These are phyloP conservation scores for Chelmon rostratus DNA, from an alignment of 2,797 vertebrate genomes.

Conservation along the genomic window DNA sequence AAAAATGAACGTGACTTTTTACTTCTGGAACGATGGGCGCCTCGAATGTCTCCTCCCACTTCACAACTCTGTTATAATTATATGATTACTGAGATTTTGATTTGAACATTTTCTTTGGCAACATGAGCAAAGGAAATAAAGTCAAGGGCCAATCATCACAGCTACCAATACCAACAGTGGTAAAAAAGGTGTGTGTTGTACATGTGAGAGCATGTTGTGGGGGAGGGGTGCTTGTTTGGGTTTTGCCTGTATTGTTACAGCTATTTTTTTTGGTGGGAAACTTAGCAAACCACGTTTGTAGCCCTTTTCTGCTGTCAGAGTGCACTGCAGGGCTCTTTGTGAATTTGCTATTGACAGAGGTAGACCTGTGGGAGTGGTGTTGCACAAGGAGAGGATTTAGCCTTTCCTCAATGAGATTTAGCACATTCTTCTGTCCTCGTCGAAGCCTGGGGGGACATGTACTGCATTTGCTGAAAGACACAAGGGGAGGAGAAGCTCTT, in stretches of 20 bases:
- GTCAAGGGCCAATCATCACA: slow-evolving; percentile 19
- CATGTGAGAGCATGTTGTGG: slow-evolving; percentile 51
- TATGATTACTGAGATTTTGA: not conserved
- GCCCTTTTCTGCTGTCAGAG: slow-evolving; percentile 18
- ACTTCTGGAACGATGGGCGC: not conserved
- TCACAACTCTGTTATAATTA: not conserved
- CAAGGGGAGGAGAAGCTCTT: slow-evolving; percentile 54
- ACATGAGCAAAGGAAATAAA: slow-evolving; percentile 11
- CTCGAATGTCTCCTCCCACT: slow-evolving; percentile 4
- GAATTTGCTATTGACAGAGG: slow-evolving; percentile 54
- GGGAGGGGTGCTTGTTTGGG: slow-evolving; percentile 26
- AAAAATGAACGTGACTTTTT: not conserved
- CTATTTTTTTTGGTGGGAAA: not conserved
- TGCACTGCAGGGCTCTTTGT: slow-evolving; percentile 27
- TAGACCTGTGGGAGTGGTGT: slow-evolving; percentile 73
- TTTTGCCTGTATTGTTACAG: slow-evolving; percentile 26
- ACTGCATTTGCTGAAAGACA: slow-evolving; percentile 69
- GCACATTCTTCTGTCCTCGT: slow-evolving; percentile 72
- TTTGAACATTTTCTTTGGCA: slow-evolving; percentile 19
- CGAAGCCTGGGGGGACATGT: slow-evolving; percentile 65
- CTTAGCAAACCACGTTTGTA: not conserved
- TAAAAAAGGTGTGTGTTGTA: slow-evolving; percentile 44
- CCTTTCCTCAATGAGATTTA: slow-evolving; percentile 71
- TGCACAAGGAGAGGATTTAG: slow-evolving; percentile 73
- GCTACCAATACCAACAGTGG: slow-evolving; percentile 20